Evolutionary conservation across 2,888 invertebrate species (phyloP), one percentile per base, ranked within the genome.

Genomic region (Platerodrilus igneus): DNA sequence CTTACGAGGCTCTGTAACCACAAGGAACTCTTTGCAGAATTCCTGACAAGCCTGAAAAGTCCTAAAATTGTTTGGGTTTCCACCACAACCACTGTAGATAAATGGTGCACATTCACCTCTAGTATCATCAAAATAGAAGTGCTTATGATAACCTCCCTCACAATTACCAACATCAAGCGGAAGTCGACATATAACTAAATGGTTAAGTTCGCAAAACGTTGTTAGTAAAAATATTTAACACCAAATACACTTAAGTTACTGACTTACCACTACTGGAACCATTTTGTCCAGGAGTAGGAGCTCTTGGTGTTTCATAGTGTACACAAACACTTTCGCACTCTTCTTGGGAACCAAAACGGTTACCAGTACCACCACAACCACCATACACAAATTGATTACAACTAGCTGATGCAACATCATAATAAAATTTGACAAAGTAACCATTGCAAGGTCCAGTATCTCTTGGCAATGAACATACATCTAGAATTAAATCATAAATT

Each of bases 31-130:
- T 53, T 52, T 58, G 67, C 83, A 83, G 64, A 72, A 75, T 49
- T 72, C 70, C 61, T 76, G 68, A 69, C 89, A 90, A 58, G 79
- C 75, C 56, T 80, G 77, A 69, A 78, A 79, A 37, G 81, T 78
- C 64, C 71, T 76, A 78, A 90, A 91, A 73, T 84, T 84, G 74
- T 93, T 93, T 60, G 76, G 77, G 70, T 87, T 90, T 58, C 91
- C 92, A 48, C 80, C 83, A 70, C 92, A 94, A 70, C 93, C 92
- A 50, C 79, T 78, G 73, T 85, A 93, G 59, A 82, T 77, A 72
- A 94, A 93, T 37, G 79, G 75, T 51, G 79, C 68, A 69, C 93
- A 94, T 58, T 78, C 79, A 52, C 75, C 80, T 52, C 74, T 71
- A 32, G 71, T 70, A 49, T 77, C 75, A 67, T 83, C 80, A 68